Conservation (phyloP, 30 jellyfish, hydroid and myxozoan genomes). For the Aurelia aurita region DNA sequence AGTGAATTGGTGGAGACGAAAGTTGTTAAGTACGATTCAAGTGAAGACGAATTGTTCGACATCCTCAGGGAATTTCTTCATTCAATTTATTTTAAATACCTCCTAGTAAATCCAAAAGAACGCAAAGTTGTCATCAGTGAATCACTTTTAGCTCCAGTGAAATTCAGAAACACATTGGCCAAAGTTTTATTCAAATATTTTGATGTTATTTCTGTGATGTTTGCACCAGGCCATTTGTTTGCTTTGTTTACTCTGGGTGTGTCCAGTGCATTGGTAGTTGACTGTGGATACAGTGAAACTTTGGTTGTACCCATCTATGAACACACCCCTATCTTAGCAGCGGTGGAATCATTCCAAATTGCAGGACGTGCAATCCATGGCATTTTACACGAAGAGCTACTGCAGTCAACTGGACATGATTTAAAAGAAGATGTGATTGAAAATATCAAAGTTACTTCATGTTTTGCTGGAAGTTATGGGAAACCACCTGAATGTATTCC, state of each 20-base stretch:
- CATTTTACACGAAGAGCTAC: slow-evolving; percentile 52
- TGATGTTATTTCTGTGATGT: slow-evolving; percentile 86
- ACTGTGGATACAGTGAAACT: slow-evolving; percentile 93
- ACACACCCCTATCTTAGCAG: slow-evolving; percentile 87
- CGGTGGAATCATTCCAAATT: slow-evolving; percentile 75
- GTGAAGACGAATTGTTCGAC: slow-evolving; percentile 48
- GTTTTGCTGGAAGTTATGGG: slow-evolving; percentile 88
- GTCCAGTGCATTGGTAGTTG: slow-evolving; percentile 89
- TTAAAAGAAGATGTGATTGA: slow-evolving; percentile 70
- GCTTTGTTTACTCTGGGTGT: slow-evolving; percentile 94
- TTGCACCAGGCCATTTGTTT: slow-evolving; percentile 86
- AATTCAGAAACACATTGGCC: slow-evolving; percentile 76
- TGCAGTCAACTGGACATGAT: slow-evolving; percentile 34
- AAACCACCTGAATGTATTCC: slow-evolving; percentile 57
- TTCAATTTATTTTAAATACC: slow-evolving; percentile 77
- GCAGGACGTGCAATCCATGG: slow-evolving; percentile 78
- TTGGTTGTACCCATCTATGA: slow-evolving; percentile 89
- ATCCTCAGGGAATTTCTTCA: slow-evolving; percentile 80
- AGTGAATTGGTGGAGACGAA: slow-evolving; percentile 53
- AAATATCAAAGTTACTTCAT: slow-evolving; percentile 79
- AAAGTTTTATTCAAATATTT: slow-evolving; percentile 77
- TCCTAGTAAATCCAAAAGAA: slow-evolving; percentile 95
- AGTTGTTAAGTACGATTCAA: slow-evolving; percentile 49
- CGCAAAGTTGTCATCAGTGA: slow-evolving; percentile 93
- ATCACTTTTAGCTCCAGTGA: slow-evolving; percentile 81